Evolutionary conservation across 2,113 vertebrate genomes (phyloP), one percentile per base, ranked within the genome.

Genomic region (Grallaria varia): DNA sequence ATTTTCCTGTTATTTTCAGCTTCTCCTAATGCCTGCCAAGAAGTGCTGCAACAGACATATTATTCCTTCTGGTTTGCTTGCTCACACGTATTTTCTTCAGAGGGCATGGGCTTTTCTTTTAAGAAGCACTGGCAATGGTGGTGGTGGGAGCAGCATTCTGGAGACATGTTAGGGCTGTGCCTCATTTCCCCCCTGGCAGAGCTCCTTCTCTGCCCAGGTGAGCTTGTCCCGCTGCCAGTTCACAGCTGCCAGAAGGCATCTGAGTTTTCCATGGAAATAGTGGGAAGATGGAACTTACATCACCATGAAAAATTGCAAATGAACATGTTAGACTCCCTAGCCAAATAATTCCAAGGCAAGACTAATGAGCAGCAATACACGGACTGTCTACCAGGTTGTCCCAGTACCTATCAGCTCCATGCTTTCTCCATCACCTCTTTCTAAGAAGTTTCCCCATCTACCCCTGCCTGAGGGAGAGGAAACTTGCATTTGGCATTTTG

Each of bases 351-450:
- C 56, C 86, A 52, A 55, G 64, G 39, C 3, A 3, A 89, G 80
- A 86, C 37, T 79, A 84, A 81, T 1, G 37, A 94, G 39, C 76
- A 89, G 20, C 25, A 44, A n/a, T 19, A 55, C 2, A 35, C n/a
- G n/a, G n/a, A 15, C n/a, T 14, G 10, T 47, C 44, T 56, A 44
- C 53, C 0, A 1, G 33, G 4, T 37, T 15, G 9, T 47, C 47
- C 67, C 35, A 50, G 50, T 42, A 52, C 52, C 3, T 45, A 37
- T 23, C 8, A 0, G 14, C 72, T 67, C 10, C 1, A 33, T 68
- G 62, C 45, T 75, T 66, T 85, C 74, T 60, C 22, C 28, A 6
- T 58, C 83, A 49, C 31, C 0, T 0, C 45, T 87, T 72, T 82
- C 35, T 27, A 72, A 72, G 75, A 92, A 88, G 3, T 39, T 92